Base-by-base conservation (phyloP, 2,113 vertebrate species). In the Craseonycteris thonglongyai region DNA sequence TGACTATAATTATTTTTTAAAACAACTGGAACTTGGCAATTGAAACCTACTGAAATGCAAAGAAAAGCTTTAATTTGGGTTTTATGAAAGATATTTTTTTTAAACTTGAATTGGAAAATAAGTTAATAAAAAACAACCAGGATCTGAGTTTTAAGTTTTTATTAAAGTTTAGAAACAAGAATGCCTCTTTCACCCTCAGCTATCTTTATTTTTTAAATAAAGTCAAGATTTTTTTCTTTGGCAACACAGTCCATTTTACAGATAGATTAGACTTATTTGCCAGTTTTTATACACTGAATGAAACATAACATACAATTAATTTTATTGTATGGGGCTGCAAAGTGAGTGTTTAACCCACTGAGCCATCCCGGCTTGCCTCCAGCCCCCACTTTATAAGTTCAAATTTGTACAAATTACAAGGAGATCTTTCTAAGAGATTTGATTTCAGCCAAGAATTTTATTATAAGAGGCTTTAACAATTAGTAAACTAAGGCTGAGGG, bases 1-100 rank as follows among this genome's bases (percentile, higher is more conserved):
- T 38, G 76, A 59, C 40, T 88, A 4, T 83, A 40, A 54, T 68
- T 74, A 22, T 79, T 93, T 66, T 82, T 92, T 22, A 28, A 91
- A 79, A 54, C 45, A 89, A 59, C 14, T 90, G 47, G n/a, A 81
- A n/a, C 1, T 61, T 88, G 79, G 59, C n/a, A 63, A 24, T 66
- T 74, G 9, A 93, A 92, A 91, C 49, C 61, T 38, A 10, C 30
- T 35, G 78, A 61, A 69, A 83, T 81, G 22, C 33, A 82, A 65
- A 84, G 40, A 66, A 66, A 85, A 76, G 15, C 47, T n/a, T n/a
- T n/a, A n/a, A n/a, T 85, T 90, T 84, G 56, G 2, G 38, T 84
- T 96, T 95, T 95, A 79, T 42, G 24, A 88, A 59, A 74, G 26
- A 2, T 89, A 45, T n/a, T 91, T 83, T 95, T 95, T 68, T 19